Conservation (phyloP, 2,888 invertebrate species). For the Sminthurides aquaticus region DNA sequence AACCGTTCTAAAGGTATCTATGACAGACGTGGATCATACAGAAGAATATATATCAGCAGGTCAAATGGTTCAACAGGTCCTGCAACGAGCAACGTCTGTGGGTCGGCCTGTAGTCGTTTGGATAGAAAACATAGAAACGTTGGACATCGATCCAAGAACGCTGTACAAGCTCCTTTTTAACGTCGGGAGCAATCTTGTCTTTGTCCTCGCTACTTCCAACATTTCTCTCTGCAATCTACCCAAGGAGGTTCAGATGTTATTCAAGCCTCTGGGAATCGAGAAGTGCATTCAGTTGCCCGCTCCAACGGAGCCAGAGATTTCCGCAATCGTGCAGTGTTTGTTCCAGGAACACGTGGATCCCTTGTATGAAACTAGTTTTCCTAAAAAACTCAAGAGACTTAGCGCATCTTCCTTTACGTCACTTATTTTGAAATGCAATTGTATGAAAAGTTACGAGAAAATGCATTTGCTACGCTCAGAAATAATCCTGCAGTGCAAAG, state of each 20-base stretch:
- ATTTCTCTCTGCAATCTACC: not conserved
- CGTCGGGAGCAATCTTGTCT: not conserved
- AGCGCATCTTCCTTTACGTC: not conserved
- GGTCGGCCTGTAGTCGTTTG: slow-evolving; percentile 3
- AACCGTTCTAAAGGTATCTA: not conserved
- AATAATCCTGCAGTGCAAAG: not conserved
- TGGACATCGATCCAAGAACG: not conserved
- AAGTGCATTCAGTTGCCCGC: not conserved
- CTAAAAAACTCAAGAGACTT: not conserved
- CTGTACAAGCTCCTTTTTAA: not conserved
- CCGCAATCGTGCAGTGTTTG: not conserved
- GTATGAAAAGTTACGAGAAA: not conserved
- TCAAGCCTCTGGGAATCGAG: slow-evolving; percentile 4
- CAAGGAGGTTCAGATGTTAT: not conserved
- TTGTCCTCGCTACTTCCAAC: slow-evolving; percentile 6
- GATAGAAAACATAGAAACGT: slow-evolving; percentile 4
- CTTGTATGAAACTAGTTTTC: not conserved
- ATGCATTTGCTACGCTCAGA: not conserved
- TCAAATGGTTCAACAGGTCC: not conserved
- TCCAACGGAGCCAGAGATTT: not conserved
- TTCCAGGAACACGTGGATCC: not conserved
- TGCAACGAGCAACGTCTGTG: not conserved
- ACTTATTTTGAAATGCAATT: not conserved
- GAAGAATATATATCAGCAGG: not conserved
- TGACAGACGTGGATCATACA: not conserved